Evolutionary conservation across 2,888 invertebrate genomes (phyloP).

Genomic region (Andrena minutula): DNA sequence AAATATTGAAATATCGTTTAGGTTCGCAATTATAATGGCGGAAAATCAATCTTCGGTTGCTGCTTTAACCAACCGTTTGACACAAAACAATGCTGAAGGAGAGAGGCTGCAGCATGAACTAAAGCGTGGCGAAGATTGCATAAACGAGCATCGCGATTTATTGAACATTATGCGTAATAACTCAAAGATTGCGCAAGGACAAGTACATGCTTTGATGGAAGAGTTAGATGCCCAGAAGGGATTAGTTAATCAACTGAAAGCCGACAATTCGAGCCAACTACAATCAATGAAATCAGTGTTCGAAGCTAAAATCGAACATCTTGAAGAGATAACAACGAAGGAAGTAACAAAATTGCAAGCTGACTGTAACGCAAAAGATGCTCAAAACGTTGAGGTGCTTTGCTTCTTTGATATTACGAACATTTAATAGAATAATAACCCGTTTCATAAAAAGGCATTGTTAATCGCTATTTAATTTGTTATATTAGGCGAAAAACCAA

Average conservation of each 20-base stretch:
- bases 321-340: slow-evolving; percentile 71
- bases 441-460: neutral
- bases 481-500: slow-evolving; percentile 74
- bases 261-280: slow-evolving; percentile 75
- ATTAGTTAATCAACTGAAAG: slow-evolving; percentile 77
- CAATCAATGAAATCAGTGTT: slow-evolving; percentile 74
- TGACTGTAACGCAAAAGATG: slow-evolving; percentile 68
- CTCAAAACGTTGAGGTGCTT: slow-evolving; percentile 76
- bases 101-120: slow-evolving; percentile 78
- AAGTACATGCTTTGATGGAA: slow-evolving; percentile 75
- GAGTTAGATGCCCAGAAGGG: slow-evolving; percentile 76
- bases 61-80: slow-evolving; percentile 76
- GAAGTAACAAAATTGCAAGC: slow-evolving; percentile 74
- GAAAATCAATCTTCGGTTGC: slow-evolving; percentile 82
- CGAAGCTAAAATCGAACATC: slow-evolving; percentile 76
- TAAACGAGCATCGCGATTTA: slow-evolving; percentile 77
- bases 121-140: slow-evolving; percentile 73
- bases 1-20: slow-evolving; percentile 35
- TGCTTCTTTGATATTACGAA: neutral
- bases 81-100: slow-evolving; percentile 79
- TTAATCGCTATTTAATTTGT: slow-evolving; percentile 24
- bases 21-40: slow-evolving; percentile 81
- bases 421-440: too few relatives aligned
- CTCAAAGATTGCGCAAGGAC: slow-evolving; percentile 77
- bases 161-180: slow-evolving; percentile 76